Evolutionary conservation across 1,140 invertebrate species (phyloP).

Genomic region (Diabrotica virgifera): DNA sequence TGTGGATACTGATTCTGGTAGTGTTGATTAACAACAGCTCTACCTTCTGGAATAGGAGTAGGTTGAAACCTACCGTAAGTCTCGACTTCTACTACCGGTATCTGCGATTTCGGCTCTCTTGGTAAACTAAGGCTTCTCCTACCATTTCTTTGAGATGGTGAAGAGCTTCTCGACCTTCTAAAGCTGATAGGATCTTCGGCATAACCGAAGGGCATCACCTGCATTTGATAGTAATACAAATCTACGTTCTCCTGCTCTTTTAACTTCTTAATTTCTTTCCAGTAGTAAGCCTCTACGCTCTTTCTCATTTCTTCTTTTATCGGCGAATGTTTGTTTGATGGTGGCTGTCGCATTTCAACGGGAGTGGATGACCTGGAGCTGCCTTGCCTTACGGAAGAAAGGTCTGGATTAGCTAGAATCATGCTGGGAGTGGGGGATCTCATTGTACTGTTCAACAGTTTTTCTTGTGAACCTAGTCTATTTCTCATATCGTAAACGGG

Average conservation of each 20-base stretch:
- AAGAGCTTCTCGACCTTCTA: slow-evolving; percentile 38
- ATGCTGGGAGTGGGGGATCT: slow-evolving; percentile 26
- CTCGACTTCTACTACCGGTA: neutral
- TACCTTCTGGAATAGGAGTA: slow-evolving; percentile 37
- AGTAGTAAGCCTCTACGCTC: slow-evolving; percentile 58
- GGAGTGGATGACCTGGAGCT: slow-evolving; percentile 22
- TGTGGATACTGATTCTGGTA: slow-evolving; percentile 25
- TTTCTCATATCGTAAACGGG: slow-evolving; percentile 11
- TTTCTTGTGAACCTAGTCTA: slow-evolving; percentile 6
- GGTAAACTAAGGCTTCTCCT: slow-evolving; percentile 45
- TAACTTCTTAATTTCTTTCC: slow-evolving; percentile 58
- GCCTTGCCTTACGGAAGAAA: slow-evolving; percentile 16
- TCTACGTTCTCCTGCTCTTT: slow-evolving; percentile 56
- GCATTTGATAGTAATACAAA: slow-evolving; percentile 41
- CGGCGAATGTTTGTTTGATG: slow-evolving; percentile 27
- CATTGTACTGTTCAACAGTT: neutral
- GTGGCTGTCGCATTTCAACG: slow-evolving; percentile 20
- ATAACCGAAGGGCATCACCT: slow-evolving; percentile 36
- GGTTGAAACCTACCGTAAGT: slow-evolving; percentile 19
- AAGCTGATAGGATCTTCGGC: slow-evolving; percentile 36
- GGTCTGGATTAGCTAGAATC: slow-evolving; percentile 19
- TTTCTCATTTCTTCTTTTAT: slow-evolving; percentile 50
- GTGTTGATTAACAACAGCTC: slow-evolving; percentile 23
- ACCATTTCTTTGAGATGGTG: slow-evolving; percentile 28
- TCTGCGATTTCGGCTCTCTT: slow-evolving; percentile 27